Evolutionary conservation across 2,797 vertebrate genomes (phyloP).

Genomic region (Sebastes cheni): DNA sequence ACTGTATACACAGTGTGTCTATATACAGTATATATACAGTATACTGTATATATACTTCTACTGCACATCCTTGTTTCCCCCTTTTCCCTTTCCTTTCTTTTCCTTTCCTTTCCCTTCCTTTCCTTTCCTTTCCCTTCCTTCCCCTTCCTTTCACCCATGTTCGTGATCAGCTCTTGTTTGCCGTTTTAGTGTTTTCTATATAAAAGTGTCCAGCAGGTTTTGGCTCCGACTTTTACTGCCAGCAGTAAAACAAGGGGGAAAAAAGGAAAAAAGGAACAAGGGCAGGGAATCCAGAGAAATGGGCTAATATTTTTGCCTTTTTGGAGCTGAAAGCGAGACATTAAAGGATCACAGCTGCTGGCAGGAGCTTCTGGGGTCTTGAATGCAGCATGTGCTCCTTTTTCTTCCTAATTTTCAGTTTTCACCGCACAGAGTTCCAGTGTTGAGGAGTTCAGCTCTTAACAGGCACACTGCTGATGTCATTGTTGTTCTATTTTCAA

Average conservation of each 20-base stretch:
- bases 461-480: not conserved
- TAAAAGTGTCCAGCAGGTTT: slow-evolving; percentile 79
- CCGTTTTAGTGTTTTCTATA: slow-evolving; percentile 82
- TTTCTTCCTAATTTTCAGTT: slow-evolving; percentile 25
- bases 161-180: slow-evolving; percentile 83
- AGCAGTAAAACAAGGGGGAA: slow-evolving; percentile 54
- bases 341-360: slow-evolving; percentile 57
- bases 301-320: slow-evolving; percentile 48
- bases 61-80: not conserved
- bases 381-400: slow-evolving; percentile 5
- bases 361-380: slow-evolving; percentile 31
- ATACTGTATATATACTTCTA: not conserved
- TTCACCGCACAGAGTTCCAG: slow-evolving; percentile 23
- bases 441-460: not conserved
- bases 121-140: not conserved
- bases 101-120: slow-evolving; percentile 1
- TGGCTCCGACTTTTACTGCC: slow-evolving; percentile 68
- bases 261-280: slow-evolving; percentile 28
- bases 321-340: slow-evolving; percentile 45
- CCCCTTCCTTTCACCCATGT: slow-evolving; percentile 54
- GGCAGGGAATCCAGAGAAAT: slow-evolving; percentile 45
- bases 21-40: too few species aligned
- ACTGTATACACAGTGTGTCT: not conserved
- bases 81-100: not conserved
- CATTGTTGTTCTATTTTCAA: slow-evolving; percentile 5